Percentiles rank a stretch among this genome's conserved stretches.
phyloP scores from a whole-genome alignment of 2,888 invertebrate genomes.

The Lagria hirta region DNA sequence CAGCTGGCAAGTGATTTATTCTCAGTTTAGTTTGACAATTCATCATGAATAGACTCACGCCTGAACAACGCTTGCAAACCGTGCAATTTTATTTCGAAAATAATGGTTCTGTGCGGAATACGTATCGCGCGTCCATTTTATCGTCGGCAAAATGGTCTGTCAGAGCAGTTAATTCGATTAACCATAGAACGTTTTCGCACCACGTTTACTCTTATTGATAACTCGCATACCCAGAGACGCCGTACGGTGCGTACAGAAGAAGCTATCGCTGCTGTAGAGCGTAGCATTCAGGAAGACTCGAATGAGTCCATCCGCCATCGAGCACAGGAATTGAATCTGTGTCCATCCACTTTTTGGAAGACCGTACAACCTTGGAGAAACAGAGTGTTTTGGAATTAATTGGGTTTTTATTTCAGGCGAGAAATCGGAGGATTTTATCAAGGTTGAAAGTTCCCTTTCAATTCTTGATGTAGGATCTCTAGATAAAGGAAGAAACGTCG shows the following conservation, averaged over 20 bases:
- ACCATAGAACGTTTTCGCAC: constrained; percentile 38
- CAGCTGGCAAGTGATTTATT: constrained; percentile 28
- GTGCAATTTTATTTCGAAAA: constrained; percentile 37
- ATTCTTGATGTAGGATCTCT: no score
- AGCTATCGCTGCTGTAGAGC: constrained; percentile 30
- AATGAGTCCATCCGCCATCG: constrained; percentile 32
- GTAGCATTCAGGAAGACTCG: constrained; percentile 33
- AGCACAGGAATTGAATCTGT: no score
- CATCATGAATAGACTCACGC: constrained; percentile 30
- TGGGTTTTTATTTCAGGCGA: no score
- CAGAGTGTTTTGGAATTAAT: no score
- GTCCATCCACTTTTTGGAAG: no score
- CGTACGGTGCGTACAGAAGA: constrained; percentile 27
- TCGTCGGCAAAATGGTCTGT: constrained; percentile 31
- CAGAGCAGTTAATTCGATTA: constrained; percentile 34
- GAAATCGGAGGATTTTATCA: no score
- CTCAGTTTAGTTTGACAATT: constrained; percentile 28
- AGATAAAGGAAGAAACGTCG: no score
- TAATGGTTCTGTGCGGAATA: constrained; percentile 33
- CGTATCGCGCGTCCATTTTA: constrained; percentile 38
- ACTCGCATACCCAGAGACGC: constrained; percentile 19
- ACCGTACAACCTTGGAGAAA: no score
- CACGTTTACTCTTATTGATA: constrained; percentile 29
- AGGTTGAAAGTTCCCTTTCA: no score
- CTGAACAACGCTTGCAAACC: constrained; percentile 31